A percentile compares a stretch with the other conserved stretches of the same genome.
These are phyloP conservation scores for Myanophis thanlyinensis DNA, from an alignment of 2,113 vertebrate genomes.

Conservation along the genomic window DNA sequence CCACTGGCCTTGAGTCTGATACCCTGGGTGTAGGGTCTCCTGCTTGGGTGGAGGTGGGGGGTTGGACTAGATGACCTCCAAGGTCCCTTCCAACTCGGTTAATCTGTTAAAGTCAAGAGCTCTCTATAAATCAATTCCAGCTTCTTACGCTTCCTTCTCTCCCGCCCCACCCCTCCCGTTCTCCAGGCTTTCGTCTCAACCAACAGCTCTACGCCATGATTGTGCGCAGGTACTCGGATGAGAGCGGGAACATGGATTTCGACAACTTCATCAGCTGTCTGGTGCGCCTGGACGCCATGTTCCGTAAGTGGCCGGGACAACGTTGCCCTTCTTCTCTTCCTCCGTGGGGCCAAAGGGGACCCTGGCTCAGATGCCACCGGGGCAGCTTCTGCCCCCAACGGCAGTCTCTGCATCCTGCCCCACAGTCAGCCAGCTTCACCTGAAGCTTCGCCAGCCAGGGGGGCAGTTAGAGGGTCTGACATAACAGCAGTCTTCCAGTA, in stretches of 20 bases:
- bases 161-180: accelerated
- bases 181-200: conserved; percentile 81
- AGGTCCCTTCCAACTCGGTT: too few species aligned
- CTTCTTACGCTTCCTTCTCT: neutral
- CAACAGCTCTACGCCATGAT: conserved; percentile 81
- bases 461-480: neutral
- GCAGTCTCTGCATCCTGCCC: neutral
- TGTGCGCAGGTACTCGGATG: conserved; percentile 84
- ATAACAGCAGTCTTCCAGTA: too few species aligned
- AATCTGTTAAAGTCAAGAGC: neutral
- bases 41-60: too few species aligned
- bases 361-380: neutral
- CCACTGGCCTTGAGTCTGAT: too few species aligned
- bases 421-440: neutral
- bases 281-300: conserved; percentile 91
- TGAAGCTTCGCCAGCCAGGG: accelerated
- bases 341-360: neutral
- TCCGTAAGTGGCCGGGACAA: conserved; percentile 74
- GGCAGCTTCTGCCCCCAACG: neutral
- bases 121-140: neutral
- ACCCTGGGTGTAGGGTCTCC: too few species aligned
- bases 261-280: conserved; percentile 94
- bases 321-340: neutral
- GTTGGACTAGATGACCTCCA: too few species aligned
- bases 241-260: conserved; percentile 85